Percentiles rank a stretch among this genome's conserved stretches.
Evolutionary conservation across 2,113 vertebrate genomes (phyloP).

Genomic region (Lampris incognitus): DNA sequence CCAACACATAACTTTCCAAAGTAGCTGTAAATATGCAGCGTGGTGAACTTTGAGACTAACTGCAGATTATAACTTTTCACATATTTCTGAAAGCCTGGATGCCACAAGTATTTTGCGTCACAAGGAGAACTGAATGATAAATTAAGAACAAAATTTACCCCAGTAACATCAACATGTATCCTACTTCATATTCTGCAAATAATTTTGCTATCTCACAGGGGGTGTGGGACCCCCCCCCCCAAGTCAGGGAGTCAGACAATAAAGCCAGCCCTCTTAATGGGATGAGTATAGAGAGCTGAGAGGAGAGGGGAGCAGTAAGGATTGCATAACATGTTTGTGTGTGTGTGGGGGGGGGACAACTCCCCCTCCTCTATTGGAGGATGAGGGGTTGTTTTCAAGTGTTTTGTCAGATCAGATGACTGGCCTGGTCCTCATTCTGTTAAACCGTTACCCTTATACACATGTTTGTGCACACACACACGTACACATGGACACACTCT

Average conservation of each 20-base stretch:
- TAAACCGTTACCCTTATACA: conserved; percentile 24
- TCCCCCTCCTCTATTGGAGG: conserved; percentile 27
- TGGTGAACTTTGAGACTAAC: background rate
- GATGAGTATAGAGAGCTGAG: conserved; percentile 16
- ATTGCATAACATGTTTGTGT: conserved; percentile 55
- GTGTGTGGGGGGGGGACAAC: conserved; percentile 43
- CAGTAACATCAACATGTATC: too few relatives aligned
- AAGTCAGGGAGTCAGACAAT: conserved; percentile 8
- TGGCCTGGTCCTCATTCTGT: conserved; percentile 15
- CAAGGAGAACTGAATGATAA: too few relatives aligned
- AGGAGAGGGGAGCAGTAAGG: background rate
- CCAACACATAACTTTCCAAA: background rate
- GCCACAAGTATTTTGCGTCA: too few relatives aligned
- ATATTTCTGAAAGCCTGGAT: too few relatives aligned
- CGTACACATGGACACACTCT: background rate
- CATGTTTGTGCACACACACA: conserved; percentile 10
- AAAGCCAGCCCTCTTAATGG: background rate
- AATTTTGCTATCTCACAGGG: too few relatives aligned
- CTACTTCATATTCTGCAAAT: too few relatives aligned
- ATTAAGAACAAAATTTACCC: too few relatives aligned
- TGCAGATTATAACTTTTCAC: background rate
- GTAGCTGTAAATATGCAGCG: background rate
- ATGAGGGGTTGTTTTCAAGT: conserved; percentile 67
- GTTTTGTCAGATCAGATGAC: conserved; percentile 61
- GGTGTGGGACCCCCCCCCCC: background rate